Percentiles rank a stretch among this genome's conserved stretches.
Conservation (phyloP, 2,888 invertebrate genomes). For the Tolmerus cingulatus region DNA sequence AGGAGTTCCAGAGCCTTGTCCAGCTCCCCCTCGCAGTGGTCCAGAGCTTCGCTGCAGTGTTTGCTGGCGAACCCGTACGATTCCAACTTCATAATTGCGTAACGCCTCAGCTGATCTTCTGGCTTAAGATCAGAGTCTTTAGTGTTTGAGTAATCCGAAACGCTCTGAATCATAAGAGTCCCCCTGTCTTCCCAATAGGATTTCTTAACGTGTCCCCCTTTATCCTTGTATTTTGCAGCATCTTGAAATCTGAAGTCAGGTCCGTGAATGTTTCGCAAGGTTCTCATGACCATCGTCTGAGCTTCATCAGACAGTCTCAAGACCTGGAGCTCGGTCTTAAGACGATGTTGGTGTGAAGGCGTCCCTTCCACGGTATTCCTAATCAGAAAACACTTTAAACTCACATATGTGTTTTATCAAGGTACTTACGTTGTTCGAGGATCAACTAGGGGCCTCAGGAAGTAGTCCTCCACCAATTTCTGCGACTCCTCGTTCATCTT, state of each 20-base stretch:
- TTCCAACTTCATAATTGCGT: conserved; percentile 76
- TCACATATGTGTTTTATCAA: not conserved
- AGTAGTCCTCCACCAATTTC: not conserved
- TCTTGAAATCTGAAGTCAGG: conserved; percentile 70
- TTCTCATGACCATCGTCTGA: conserved; percentile 77
- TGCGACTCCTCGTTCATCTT: conserved; percentile 5
- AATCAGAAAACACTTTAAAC: not conserved
- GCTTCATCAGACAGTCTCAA: conserved; percentile 73
- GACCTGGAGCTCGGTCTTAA: conserved; percentile 80
- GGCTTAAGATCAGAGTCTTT: conserved; percentile 65
- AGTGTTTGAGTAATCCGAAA: conserved; percentile 69
- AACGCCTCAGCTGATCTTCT: conserved; percentile 72
- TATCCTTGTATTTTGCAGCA: conserved; percentile 71
- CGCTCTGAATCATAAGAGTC: conserved; percentile 73
- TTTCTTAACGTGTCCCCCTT: conserved; percentile 72
- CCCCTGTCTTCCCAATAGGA: conserved; percentile 82
- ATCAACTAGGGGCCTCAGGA: not conserved
- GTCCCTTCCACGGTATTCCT: conserved; percentile 61
- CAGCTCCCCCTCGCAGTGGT: conserved; percentile 72
- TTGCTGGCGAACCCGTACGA: conserved; percentile 78
- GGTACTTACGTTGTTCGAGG: not conserved
- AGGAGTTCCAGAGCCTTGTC: conserved; percentile 76
- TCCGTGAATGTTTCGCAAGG: conserved; percentile 78
- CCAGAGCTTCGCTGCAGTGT: conserved; percentile 79
- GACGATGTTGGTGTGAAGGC: conserved; percentile 65